A percentile compares a stretch with the other conserved stretches of the same genome.
Evolutionary conservation across 2,113 vertebrate genomes (phyloP).

Genomic region (Zapornia atra): DNA sequence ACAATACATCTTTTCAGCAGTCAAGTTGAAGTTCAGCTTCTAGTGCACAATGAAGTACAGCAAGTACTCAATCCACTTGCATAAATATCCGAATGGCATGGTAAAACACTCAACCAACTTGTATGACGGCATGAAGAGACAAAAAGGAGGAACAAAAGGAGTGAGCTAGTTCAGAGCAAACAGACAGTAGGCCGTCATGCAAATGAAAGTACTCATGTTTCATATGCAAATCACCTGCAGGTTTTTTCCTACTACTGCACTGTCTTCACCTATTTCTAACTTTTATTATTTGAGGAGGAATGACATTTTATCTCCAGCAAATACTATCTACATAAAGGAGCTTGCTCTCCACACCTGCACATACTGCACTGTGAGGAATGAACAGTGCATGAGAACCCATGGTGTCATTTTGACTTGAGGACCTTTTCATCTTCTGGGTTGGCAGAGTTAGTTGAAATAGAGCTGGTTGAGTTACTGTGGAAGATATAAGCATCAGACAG

Average conservation of each 20-base stretch:
- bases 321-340: not conserved
- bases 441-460: not conserved
- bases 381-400: not conserved
- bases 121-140: not conserved
- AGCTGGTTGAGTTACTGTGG: not conserved
- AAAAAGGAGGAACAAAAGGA: not conserved
- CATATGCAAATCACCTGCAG: not conserved
- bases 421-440: not conserved
- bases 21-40: not conserved
- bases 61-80: not conserved
- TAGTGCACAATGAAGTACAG: not conserved
- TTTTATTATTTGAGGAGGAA: not conserved
- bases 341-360: not conserved
- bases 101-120: not conserved
- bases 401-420: not conserved
- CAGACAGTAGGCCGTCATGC: not conserved
- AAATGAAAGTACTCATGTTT: not conserved
- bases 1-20: not conserved
- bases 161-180: not conserved
- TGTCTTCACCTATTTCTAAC: not conserved
- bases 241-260: not conserved
- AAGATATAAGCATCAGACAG: not conserved
- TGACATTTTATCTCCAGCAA: not conserved
- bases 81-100: not conserved
- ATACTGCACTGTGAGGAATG: not conserved